Conservation (phyloP, 2,888 invertebrate species). For the Nomada flava region DNA sequence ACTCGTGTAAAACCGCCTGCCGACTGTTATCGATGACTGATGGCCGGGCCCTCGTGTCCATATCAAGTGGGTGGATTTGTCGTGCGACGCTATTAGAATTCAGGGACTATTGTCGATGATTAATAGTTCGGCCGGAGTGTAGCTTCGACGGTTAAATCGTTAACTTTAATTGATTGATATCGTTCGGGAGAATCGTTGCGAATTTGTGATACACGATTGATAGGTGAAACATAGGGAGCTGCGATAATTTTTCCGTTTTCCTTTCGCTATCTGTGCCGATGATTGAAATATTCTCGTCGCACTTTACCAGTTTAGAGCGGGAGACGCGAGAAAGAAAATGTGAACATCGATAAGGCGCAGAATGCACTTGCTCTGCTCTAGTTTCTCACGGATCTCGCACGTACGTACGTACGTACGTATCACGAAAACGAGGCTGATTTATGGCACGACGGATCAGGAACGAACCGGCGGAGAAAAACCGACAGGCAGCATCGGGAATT, state of each 20-base stretch:
- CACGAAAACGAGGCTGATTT: conserved; percentile 65
- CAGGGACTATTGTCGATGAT: conserved; percentile 10
- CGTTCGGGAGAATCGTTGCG: no score
- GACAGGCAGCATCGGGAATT: conserved; percentile 38
- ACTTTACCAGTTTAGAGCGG: no score
- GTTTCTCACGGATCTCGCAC: conserved; percentile 56
- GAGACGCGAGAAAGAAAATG: not conserved
- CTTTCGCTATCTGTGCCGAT: no score
- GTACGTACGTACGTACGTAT: conserved; percentile 15
- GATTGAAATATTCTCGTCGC: no score
- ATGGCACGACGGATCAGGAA: conserved; percentile 53
- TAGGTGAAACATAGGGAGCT: no score
- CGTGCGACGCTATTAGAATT: conserved; percentile 9
- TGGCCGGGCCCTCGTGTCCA: conserved; percentile 14
- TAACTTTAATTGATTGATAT: no score
- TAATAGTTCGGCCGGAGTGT: not conserved
- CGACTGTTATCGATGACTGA: conserved; percentile 28
- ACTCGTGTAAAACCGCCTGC: conserved; percentile 12
- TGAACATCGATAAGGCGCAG: conserved; percentile 15
- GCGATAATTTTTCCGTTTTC: no score
- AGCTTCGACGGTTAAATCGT: not conserved
- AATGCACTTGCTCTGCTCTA: conserved; percentile 46
- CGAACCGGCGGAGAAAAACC: conserved; percentile 58
- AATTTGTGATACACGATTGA: no score
- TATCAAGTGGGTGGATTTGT: conserved; percentile 17